Evolutionary conservation across 2,113 vertebrate genomes (phyloP), one percentile per base, ranked within the genome.

Genomic region (Zapornia atra): DNA sequence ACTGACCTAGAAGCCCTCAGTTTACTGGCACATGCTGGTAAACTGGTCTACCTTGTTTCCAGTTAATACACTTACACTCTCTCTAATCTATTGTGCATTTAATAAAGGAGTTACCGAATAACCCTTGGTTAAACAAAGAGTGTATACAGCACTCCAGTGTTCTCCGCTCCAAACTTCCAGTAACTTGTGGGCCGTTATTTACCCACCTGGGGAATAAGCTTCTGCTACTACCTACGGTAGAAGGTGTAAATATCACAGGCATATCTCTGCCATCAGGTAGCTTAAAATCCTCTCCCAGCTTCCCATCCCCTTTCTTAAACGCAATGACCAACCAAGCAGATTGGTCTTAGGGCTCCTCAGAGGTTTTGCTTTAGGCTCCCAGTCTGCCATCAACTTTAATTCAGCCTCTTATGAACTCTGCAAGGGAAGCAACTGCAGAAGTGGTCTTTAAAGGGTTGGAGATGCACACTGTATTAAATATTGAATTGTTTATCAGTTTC

Each of bases 401-500:
- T 87, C 26, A 82, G 29, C 26, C 19, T 78, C 46, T 78, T 78
- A 8, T 0, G 0, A n/a, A 6, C 25, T 76, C 59, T 75, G 21
- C 36, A 79, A 61, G 15, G 20, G 51, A 9, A 31, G 15, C 16
- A 75, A 15, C 48, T 42, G 21, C 24, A 73, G 65, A 79, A 60
- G 14, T 61, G 33, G 44, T 73, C 71, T 82, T 77, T 65, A 72
- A 83, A 76, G 81, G 61, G 12, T 51, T 81, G 48, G 31, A 92
- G 34, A 26, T 53, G 46, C 86, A 6, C 53, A 53, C 0, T 3
- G 40, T 92, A 78, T 46, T 66, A 91, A 83, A 88, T 95, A 95
- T 4, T 91, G 90, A 96, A 86, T 88, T 88, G 86, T 91, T 95
- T 91, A 69, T 72, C 26, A 50, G 33, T 85, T 94, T 89, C 56